These are phyloP conservation scores for Geococcyx californianus DNA, from an alignment of 2,113 vertebrate species.

Conservation along the genomic window DNA sequence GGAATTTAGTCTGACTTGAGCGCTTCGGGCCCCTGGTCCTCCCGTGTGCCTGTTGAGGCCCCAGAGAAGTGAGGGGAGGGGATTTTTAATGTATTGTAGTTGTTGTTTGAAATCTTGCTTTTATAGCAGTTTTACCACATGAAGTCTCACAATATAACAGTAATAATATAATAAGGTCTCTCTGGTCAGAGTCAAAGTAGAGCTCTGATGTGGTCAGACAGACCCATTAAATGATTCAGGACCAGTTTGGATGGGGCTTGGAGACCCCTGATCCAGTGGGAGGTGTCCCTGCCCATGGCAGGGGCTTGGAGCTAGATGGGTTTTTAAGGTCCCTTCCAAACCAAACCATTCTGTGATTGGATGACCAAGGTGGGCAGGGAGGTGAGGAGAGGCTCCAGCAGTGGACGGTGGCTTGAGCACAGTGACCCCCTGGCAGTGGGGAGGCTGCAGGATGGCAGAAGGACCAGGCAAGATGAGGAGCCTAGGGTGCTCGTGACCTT, in stretches of 20 bases:
- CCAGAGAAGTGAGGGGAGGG: neutral
- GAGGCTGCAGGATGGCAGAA: neutral
- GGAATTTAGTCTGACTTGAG: neutral
- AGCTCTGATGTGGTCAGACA: neutral
- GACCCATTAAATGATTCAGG: neutral
- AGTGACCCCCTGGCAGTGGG: neutral
- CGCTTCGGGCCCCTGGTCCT: neutral
- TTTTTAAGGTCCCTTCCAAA: no score
- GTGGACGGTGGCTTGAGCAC: neutral
- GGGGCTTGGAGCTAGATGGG: no score
- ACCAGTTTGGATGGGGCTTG: no score
- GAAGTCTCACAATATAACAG: neutral
- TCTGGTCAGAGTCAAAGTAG: neutral
- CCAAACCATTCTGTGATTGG: no score
- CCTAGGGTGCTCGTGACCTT: neutral
- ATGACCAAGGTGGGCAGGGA: neutral
- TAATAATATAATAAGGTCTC: neutral
- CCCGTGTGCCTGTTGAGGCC: neutral
- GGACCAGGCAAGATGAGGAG: neutral
- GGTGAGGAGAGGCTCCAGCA: neutral
- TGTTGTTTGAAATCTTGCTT: neutral
- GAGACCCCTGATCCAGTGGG: no score
- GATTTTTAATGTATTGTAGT: neutral
- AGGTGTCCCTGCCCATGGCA: no score
- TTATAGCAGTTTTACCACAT: neutral